A percentile compares a stretch with the other conserved stretches of the same genome.
Conservation (phyloP, 1,140 invertebrate genomes). For the Drosophila azteca region DNA sequence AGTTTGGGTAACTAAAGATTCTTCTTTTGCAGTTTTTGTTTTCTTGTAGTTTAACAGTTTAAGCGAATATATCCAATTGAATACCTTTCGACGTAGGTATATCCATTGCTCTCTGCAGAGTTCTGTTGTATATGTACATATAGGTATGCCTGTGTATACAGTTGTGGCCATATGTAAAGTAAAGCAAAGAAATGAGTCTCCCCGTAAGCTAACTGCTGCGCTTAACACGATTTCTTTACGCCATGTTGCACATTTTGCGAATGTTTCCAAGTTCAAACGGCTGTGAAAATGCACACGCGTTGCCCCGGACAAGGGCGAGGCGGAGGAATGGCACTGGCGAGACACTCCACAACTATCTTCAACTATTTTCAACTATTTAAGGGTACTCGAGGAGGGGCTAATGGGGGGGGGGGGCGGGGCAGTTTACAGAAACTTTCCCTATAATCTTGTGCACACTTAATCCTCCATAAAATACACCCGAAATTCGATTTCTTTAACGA, state of each 20-base stretch:
- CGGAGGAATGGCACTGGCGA: not conserved
- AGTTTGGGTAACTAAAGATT: too few relatives aligned
- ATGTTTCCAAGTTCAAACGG: constrained; percentile 77
- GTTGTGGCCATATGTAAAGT: constrained; percentile 29
- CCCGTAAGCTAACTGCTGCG: constrained; percentile 61
- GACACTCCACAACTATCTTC: not conserved
- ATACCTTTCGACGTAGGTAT: too few relatives aligned
- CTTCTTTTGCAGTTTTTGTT: too few relatives aligned
- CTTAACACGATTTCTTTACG: constrained; percentile 73
- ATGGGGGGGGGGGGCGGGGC: constrained; percentile 11
- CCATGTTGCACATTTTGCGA: constrained; percentile 74
- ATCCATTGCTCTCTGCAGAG: too few relatives aligned
- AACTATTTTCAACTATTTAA: constrained; percentile 47
- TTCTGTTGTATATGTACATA: too few relatives aligned
- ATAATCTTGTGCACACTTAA: too few relatives aligned
- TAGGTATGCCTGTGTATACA: not conserved
- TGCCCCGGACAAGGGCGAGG: not conserved
- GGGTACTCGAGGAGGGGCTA: constrained; percentile 10
- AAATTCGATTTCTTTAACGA: too few relatives aligned
- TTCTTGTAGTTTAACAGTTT: too few relatives aligned
- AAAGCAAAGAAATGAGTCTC: constrained; percentile 53
- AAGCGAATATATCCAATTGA: too few relatives aligned
- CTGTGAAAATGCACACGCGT: constrained; percentile 75
- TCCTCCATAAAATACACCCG: too few relatives aligned
- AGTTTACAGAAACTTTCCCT: not conserved